Percentiles rank a stretch among this genome's conserved stretches.
Evolutionary conservation across 2,888 invertebrate genomes (phyloP).

Genomic region (Laspeyria flexula): DNA sequence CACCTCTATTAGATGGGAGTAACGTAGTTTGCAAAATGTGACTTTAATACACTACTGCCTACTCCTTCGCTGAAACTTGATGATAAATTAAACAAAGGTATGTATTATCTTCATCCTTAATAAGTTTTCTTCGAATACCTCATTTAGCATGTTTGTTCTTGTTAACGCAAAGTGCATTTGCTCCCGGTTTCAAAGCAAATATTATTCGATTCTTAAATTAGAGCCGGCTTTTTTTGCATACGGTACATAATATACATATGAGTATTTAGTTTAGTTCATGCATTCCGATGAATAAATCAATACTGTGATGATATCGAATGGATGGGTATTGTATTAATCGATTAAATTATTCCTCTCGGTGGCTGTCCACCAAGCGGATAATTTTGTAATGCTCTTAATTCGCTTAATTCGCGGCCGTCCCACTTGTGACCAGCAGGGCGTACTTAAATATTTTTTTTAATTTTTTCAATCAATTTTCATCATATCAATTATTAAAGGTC

Average conservation of each 20-base stretch:
- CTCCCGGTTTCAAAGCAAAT: constrained; percentile 31
- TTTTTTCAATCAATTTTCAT: no score
- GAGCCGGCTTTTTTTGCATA: constrained; percentile 14
- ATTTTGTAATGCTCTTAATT: neutral
- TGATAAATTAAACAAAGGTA: constrained; percentile 19
- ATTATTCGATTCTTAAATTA: constrained; percentile 36
- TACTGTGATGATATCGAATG: neutral
- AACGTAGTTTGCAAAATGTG: no score
- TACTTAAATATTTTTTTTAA: no score
- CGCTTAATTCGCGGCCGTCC: no score
- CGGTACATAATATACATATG: neutral
- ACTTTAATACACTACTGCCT: no score
- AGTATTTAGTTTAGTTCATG: constrained; percentile 9
- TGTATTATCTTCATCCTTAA: constrained; percentile 12
- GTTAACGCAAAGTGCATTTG: constrained; percentile 42
- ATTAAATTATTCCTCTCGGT: neutral
- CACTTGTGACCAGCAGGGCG: no score
- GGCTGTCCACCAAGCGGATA: no score
- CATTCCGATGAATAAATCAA: constrained; percentile 12
- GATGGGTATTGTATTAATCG: constrained; percentile 1
- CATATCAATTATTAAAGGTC: no score
- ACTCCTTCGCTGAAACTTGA: no score
- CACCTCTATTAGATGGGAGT: no score
- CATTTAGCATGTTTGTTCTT: constrained; percentile 30
- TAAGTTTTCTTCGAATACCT: constrained; percentile 28